These are phyloP conservation scores for Macaria notata DNA, from an alignment of 2,888 invertebrate genomes.

Conservation along the genomic window DNA sequence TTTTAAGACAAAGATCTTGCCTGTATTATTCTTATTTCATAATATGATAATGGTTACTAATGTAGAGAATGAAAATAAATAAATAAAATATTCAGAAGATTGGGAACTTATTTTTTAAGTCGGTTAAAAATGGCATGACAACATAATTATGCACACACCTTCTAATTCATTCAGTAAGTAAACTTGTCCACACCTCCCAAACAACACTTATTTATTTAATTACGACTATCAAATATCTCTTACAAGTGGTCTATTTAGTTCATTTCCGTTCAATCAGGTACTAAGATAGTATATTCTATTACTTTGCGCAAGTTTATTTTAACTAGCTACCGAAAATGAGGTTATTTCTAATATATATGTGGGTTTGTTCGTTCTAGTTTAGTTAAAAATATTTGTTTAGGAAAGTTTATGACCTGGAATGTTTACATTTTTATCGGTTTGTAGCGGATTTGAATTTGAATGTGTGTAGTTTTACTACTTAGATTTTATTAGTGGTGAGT, in stretches of 20 bases:
- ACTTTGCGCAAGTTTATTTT: constrained; percentile 17
- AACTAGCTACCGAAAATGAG: constrained; percentile 6
- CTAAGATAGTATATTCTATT: constrained; percentile 23
- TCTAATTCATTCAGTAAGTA: background rate
- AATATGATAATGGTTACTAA: no score
- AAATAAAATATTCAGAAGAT: no score
- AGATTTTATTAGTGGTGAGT: no score
- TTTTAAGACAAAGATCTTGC: no score
- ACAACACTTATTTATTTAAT: constrained; percentile 14
- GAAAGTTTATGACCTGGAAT: constrained; percentile 9
- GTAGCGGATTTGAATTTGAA: background rate
- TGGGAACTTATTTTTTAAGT: no score
- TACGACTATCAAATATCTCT: constrained; percentile 24
- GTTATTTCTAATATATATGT: constrained; percentile 9
- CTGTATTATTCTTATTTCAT: no score
- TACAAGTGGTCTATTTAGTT: constrained; percentile 24
- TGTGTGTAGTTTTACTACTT: background rate
- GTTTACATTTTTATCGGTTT: constrained; percentile 2
- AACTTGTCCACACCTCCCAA: background rate
- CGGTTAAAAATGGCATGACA: no score
- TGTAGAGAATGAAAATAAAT: no score
- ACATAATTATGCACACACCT: no score
- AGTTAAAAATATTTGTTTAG: constrained; percentile 3
- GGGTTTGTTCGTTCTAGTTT: constrained; percentile 13
- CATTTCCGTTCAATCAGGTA: constrained; percentile 43